Percentiles rank a stretch among this genome's conserved stretches.
These are phyloP conservation scores for Sorex maritimensis DNA, from an alignment of 2,797 vertebrate genomes.

Conservation along the genomic window DNA sequence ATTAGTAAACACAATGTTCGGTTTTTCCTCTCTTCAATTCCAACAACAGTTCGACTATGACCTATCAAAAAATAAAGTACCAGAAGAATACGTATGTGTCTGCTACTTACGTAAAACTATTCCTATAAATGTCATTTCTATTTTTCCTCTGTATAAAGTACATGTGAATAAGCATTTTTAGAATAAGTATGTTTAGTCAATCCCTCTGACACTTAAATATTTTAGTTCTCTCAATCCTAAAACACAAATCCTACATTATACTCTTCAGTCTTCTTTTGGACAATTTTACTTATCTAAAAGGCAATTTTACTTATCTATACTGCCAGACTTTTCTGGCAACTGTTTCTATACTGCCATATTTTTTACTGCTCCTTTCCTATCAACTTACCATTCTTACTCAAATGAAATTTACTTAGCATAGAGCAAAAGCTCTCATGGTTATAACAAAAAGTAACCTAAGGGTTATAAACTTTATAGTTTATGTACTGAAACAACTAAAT, in stretches of 20 bases:
- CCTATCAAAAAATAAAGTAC: slow-evolving; percentile 89
- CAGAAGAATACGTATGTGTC: neutral
- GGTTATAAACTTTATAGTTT: neutral
- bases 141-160: neutral
- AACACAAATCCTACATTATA: slow-evolving; percentile 10
- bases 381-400: slow-evolving; percentile 26
- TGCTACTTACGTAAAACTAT: neutral
- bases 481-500: slow-evolving; percentile 29
- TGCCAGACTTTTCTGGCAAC: too few relatives aligned
- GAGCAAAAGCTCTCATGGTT: slow-evolving; percentile 57
- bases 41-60: slow-evolving; percentile 96
- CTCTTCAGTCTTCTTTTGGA: slow-evolving; percentile 4
- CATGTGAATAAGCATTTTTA: neutral
- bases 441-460: slow-evolving; percentile 53
- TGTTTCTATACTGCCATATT: slow-evolving; percentile 18
- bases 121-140: neutral
- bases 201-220: slow-evolving; percentile 1
- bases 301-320: slow-evolving; percentile 39
- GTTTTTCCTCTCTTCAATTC: slow-evolving; percentile 96
- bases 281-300: slow-evolving; percentile 60
- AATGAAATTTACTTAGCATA: slow-evolving; percentile 5
- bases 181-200: neutral
- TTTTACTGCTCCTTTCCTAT: slow-evolving; percentile 62
- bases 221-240: neutral
- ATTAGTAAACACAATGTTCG: slow-evolving; percentile 94